phyloP scores from a whole-genome alignment of 2,888 invertebrate species.

The Dasysyrphus tricinctus region DNA sequence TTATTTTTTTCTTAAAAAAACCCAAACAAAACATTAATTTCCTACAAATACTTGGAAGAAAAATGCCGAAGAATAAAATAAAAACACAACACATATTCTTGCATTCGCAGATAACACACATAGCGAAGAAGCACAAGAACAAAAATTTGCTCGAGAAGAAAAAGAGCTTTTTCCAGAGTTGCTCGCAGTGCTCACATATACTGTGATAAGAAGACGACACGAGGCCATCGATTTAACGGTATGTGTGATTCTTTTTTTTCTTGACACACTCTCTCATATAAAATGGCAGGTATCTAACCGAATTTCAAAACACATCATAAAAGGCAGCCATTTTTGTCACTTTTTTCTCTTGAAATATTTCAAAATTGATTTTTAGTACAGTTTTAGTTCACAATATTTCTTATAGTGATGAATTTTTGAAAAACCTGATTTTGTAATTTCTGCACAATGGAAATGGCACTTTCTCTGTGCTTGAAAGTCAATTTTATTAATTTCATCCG shows the following conservation, averaged over 20 bases:
- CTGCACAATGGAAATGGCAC: too few species aligned
- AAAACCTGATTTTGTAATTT: background rate
- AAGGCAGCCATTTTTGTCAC: slow-evolving; percentile 31
- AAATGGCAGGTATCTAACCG: background rate
- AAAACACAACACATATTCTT: slow-evolving; percentile 30
- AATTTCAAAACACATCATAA: slow-evolving; percentile 15
- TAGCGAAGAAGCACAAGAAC: slow-evolving; percentile 10
- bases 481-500: background rate
- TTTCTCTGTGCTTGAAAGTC: background rate
- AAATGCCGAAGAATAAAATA: slow-evolving; percentile 45
- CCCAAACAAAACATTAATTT: slow-evolving; percentile 76
- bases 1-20: slow-evolving; percentile 20
- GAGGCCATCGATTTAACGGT: slow-evolving; percentile 26
- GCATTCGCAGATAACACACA: slow-evolving; percentile 27
- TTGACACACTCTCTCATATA: slow-evolving; percentile 13
- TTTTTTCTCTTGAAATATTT: background rate
- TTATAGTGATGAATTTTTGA: background rate
- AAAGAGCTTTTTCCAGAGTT: slow-evolving; percentile 49
- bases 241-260: slow-evolving; percentile 15
- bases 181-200: slow-evolving; percentile 27
- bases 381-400: slow-evolving; percentile 2
- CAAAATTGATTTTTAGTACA: slow-evolving; percentile 7
- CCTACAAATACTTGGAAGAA: slow-evolving; percentile 60
- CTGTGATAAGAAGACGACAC: slow-evolving; percentile 11
- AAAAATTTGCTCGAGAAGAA: slow-evolving; percentile 12